These are phyloP conservation scores for Leptopterna dolabrata DNA, from an alignment of 2,888 invertebrate genomes.

Conservation along the genomic window DNA sequence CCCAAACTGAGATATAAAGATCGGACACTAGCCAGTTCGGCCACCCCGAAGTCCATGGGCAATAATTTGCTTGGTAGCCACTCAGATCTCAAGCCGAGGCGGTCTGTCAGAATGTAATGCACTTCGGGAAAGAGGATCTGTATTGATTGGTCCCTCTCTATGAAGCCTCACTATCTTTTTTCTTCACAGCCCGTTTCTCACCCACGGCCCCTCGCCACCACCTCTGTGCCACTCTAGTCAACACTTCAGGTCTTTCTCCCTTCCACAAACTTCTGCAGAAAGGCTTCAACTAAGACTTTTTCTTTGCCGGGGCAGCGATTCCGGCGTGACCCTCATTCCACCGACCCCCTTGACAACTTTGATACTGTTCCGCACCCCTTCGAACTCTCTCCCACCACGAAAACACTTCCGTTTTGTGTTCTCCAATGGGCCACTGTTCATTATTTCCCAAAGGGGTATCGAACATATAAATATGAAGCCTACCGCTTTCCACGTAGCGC, in stretches of 20 bases:
- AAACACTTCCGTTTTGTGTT: background rate
- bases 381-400: background rate
- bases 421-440: background rate
- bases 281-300: slow-evolving; percentile 1
- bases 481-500: background rate
- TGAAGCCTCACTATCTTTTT: slow-evolving; percentile 36
- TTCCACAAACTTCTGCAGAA: background rate
- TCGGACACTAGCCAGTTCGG: no score
- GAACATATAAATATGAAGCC: background rate
- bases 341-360: background rate
- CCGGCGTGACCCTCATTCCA: background rate
- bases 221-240: background rate
- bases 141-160: slow-evolving; percentile 27
- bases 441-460: background rate
- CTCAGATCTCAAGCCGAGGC: background rate
- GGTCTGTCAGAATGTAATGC: background rate
- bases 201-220: background rate
- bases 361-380: background rate
- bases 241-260: background rate
- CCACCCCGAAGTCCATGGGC: no score
- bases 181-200: slow-evolving; percentile 18
- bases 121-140: background rate
- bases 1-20: no score
- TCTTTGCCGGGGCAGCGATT: background rate
- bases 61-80: no score